These are phyloP conservation scores for Isurus oxyrinchus DNA, from an alignment of 2,113 vertebrate species.

Conservation along the genomic window DNA sequence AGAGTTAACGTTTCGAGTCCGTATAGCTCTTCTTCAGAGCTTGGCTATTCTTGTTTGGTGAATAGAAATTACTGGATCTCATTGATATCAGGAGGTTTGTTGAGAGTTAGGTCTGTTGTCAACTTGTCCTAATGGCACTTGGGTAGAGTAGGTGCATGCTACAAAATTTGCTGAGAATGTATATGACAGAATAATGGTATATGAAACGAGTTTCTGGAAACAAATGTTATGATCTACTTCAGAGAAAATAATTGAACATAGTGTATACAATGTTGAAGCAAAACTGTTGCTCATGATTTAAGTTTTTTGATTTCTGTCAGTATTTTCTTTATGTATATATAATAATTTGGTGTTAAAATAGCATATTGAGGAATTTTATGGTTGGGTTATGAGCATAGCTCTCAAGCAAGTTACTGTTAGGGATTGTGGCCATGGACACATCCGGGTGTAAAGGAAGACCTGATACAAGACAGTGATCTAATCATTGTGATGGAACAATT, in stretches of 20 bases:
- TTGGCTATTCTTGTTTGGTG: no score
- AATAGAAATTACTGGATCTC: no score
- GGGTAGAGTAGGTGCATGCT: no score
- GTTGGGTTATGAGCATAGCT: neutral
- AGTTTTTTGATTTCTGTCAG: neutral
- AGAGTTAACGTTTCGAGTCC: no score
- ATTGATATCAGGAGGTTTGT: no score
- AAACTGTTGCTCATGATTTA: neutral
- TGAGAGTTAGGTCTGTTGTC: no score
- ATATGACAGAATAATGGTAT: neutral
- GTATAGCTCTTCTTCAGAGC: no score
- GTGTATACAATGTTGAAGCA: neutral
- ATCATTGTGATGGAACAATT: neutral
- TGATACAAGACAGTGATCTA: neutral
- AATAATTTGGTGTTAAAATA: neutral
- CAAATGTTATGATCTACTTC: neutral
- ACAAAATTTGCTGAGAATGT: neutral
- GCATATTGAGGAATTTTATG: neutral
- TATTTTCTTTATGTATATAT: neutral
- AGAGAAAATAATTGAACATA: neutral
- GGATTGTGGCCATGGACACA: neutral
- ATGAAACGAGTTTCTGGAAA: neutral
- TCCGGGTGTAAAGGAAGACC: neutral
- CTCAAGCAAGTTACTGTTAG: neutral
- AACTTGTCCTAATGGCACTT: no score